Conservation (phyloP, 2,888 invertebrate genomes). For the Drosophila macrospina region DNA sequence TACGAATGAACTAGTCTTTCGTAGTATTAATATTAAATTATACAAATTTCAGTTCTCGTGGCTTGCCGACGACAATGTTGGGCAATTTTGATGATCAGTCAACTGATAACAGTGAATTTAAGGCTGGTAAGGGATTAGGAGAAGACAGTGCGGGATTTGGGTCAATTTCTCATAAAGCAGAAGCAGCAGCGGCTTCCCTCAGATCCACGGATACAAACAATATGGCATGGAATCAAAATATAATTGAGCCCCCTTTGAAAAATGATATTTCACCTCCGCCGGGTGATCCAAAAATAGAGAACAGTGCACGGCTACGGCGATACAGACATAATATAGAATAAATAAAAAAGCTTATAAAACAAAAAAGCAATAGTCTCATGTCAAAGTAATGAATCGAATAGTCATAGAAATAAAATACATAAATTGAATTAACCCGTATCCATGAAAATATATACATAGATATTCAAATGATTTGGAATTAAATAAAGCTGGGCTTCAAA, state of each 20-base stretch:
- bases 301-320: slow-evolving; percentile 84
- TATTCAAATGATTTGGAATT: slow-evolving; percentile 7
- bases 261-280: slow-evolving; percentile 85
- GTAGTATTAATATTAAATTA: neutral
- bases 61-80: slow-evolving; percentile 86
- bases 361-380: slow-evolving; percentile 47
- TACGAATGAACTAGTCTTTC: slow-evolving; percentile 39
- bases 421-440: slow-evolving; percentile 4
- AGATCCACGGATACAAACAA: slow-evolving; percentile 34
- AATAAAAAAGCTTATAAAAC: slow-evolving; percentile 30
- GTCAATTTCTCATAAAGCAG: slow-evolving; percentile 7
- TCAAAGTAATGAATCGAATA: slow-evolving; percentile 36
- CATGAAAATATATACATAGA: slow-evolving; percentile 1
- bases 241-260: slow-evolving; percentile 57
- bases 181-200: neutral
- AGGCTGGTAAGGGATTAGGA: slow-evolving; percentile 33
- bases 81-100: slow-evolving; percentile 82
- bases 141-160: slow-evolving; percentile 30
- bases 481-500: slow-evolving; percentile 13
- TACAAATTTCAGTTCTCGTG: slow-evolving; percentile 80
- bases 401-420: slow-evolving; percentile 23
- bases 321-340: slow-evolving; percentile 84
- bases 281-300: slow-evolving; percentile 85
- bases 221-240: slow-evolving; percentile 65
- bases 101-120: slow-evolving; percentile 80